Evolutionary conservation across 2,113 vertebrate genomes (phyloP).

Genomic region (Ibidorhyncha struthersii): DNA sequence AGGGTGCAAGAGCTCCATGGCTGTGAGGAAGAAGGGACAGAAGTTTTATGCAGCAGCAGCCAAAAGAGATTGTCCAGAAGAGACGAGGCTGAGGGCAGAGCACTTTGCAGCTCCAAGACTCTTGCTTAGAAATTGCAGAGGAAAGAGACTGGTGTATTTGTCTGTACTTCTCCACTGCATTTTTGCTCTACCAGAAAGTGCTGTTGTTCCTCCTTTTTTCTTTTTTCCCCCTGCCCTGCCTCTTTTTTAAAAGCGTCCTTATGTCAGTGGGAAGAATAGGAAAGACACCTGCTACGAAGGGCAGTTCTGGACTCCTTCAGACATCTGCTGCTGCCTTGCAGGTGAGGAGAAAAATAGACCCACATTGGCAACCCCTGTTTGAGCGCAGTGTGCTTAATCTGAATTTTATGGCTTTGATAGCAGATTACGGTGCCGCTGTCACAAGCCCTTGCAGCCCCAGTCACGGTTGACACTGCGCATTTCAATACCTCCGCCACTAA

Average conservation of each 20-base stretch:
- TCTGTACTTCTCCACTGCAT: neutral
- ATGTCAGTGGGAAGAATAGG: neutral
- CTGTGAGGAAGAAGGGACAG: neutral
- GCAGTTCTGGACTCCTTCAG: neutral
- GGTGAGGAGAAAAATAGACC: neutral
- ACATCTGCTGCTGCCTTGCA: neutral
- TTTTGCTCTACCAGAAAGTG: neutral
- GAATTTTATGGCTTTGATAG: slow-evolving; percentile 63
- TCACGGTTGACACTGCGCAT: slow-evolving; percentile 30
- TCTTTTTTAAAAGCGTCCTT: neutral
- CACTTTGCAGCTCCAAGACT: neutral
- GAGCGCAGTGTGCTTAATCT: slow-evolving; percentile 28
- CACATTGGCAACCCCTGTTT: neutral
- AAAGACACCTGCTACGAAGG: neutral
- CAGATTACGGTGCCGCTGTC: neutral
- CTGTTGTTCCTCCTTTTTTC: neutral
- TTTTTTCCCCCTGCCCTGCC: neutral
- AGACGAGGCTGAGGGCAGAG: neutral
- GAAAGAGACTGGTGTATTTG: neutral
- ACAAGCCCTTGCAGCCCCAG: slow-evolving; percentile 28
- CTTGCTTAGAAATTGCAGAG: neutral
- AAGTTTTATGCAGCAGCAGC: neutral
- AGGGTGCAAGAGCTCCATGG: neutral
- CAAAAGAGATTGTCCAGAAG: neutral
- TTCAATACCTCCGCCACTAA: slow-evolving; percentile 53